Percentiles rank a stretch among this genome's conserved stretches.
Conservation (phyloP, 2,113 vertebrate genomes). For the Sceloporus undulatus region DNA sequence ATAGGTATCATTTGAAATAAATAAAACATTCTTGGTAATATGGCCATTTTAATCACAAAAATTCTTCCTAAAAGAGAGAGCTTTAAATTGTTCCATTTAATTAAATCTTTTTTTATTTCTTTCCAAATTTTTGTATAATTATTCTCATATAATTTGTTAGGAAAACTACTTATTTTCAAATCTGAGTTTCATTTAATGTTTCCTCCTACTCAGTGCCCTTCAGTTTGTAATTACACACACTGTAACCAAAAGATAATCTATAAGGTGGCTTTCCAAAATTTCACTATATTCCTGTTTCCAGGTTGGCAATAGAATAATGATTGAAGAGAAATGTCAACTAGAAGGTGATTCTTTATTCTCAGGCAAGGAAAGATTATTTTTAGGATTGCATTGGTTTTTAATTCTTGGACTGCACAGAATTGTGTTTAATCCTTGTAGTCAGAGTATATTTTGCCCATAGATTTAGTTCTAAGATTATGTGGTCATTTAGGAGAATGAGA, state of each 20-base stretch:
- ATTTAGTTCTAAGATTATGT: not conserved
- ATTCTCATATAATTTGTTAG: no score
- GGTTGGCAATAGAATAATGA: not conserved
- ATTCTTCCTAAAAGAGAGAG: no score
- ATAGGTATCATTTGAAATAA: no score
- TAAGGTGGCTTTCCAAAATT: not conserved
- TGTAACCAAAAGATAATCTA: not conserved
- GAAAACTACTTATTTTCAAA: not conserved
- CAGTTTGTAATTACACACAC: not conserved
- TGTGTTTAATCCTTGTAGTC: not conserved
- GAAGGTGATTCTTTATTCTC: not conserved
- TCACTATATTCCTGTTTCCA: not conserved
- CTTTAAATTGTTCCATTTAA: no score
- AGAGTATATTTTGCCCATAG: constrained; percentile 4
- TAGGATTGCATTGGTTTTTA: not conserved
- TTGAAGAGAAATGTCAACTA: not conserved
- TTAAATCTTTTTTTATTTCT: no score
- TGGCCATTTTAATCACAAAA: no score
- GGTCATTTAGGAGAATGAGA: no score
- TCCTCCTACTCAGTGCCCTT: constrained; percentile 4
- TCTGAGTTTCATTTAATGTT: not conserved
- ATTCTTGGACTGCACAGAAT: not conserved
- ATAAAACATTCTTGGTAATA: no score
- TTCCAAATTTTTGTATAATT: no score
- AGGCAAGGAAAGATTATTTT: not conserved